Base-by-base conservation (phyloP, 2,888 invertebrate species). In the Melinopterus prodromus region DNA sequence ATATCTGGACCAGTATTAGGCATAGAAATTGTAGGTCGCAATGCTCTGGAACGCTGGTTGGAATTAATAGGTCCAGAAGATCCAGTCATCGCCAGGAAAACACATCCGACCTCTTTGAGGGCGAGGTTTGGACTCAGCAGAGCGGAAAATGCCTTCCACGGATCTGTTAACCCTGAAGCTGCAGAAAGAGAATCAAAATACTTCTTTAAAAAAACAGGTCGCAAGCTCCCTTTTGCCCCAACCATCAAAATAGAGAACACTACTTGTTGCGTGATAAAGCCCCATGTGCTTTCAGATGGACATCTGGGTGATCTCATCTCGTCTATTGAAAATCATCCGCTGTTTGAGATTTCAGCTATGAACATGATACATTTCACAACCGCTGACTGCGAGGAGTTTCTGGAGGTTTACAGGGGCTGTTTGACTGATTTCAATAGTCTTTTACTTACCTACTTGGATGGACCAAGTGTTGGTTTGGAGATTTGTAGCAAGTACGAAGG, bases 341-440 rank as follows among this genome's bases (percentile, higher is more conserved):
- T 94, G 0, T 98, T 95, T 86, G 91, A 92, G 72, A 92, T 98
- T 71, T 94, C 95, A 0, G 97, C 96, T 0, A 90, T 98, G 82
- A 94, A 95, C 88, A 94, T 96, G 92, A 93, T 95, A 84, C 91
- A 94, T 81, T 90, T 98, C 84, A 96, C 95, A 84, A 93, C 93
- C 82, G 92, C 94, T 0, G 96, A 97, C 88, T 96, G 97, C 6
- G 96, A 96, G 85, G 97, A 98, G 88, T 98, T 98, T 90, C 93
- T 95, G 86, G 98, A 98, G 90, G 95, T 98, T 4, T 98, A 98
- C 88, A 96, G 96, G 87, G 97, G 97, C 1, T 95, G 97, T 77
- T 92, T 96, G 69, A 93, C 93, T 0, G 96, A 97, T 84, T 89
- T 90, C 79, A 86, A 96, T 93, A 94, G 94, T 5, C 95, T 98